A percentile compares a stretch with the other conserved stretches of the same genome.
phyloP scores from a whole-genome alignment of 2,113 vertebrate species.

The Poeciliopsis turrubarensis region DNA sequence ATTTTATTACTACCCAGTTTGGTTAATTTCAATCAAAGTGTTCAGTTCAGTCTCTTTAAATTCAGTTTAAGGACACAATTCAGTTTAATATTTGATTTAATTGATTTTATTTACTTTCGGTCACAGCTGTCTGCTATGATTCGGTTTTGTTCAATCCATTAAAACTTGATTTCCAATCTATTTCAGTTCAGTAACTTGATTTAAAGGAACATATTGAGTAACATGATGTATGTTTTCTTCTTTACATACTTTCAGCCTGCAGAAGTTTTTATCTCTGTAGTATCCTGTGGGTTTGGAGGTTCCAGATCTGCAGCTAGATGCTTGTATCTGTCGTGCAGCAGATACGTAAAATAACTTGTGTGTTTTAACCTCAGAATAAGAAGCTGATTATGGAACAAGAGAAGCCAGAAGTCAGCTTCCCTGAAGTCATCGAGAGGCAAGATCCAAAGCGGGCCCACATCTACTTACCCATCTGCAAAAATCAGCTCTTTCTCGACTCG shows the following conservation, averaged over 20 bases:
- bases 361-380: slow-evolving; percentile 9
- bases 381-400: not conserved
- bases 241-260: not conserved
- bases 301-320: not conserved
- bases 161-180: not conserved
- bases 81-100: no score
- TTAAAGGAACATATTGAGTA: not conserved
- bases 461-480: slow-evolving; percentile 1
- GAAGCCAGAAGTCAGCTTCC: slow-evolving; percentile 6
- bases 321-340: no score
- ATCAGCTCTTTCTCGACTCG: not conserved
- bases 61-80: no score
- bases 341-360: not conserved
- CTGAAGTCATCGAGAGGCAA: slow-evolving; percentile 30
- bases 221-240: not conserved
- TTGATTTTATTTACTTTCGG: not conserved
- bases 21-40: no score
- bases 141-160: not conserved
- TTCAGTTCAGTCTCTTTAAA: no score
- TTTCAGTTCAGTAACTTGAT: not conserved
- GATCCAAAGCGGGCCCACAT: not conserved
- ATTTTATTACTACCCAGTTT: no score
- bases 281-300: not conserved
- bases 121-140: not conserved
- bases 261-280: not conserved